Evolutionary conservation across 2,888 invertebrate genomes (phyloP).

Genomic region (Amphiduros pacificus): DNA sequence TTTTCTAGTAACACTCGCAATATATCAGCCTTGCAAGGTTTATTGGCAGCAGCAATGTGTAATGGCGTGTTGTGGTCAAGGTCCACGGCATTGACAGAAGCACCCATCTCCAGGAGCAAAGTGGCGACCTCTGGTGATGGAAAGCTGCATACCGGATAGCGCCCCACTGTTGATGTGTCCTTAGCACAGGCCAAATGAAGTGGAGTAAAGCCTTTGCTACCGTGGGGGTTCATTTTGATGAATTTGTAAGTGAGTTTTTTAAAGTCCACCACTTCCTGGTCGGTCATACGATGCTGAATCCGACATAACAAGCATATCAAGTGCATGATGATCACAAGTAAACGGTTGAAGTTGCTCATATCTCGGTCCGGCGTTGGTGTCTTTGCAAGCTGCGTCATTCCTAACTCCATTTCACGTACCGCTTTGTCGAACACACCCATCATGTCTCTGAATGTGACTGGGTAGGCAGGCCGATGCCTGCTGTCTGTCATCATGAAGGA

Average conservation of each 20-base stretch:
- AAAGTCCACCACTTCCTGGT: slow-evolving; percentile 62
- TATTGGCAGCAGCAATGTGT: slow-evolving; percentile 76
- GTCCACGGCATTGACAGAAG: slow-evolving; percentile 78
- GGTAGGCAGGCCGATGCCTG: slow-evolving; percentile 66
- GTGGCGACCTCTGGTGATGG: slow-evolving; percentile 75
- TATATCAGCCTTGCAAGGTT: slow-evolving; percentile 73
- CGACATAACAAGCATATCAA: slow-evolving; percentile 52
- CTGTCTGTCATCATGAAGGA: slow-evolving; percentile 84
- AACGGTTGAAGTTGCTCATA: slow-evolving; percentile 77
- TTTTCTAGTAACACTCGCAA: slow-evolving; percentile 74
- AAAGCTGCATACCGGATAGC: slow-evolving; percentile 73
- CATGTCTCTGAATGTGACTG: slow-evolving; percentile 80
- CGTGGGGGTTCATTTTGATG: slow-evolving; percentile 70
- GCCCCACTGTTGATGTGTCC: slow-evolving; percentile 71
- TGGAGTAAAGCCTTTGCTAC: slow-evolving; percentile 55
- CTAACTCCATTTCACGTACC: slow-evolving; percentile 63
- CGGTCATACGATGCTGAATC: slow-evolving; percentile 53
- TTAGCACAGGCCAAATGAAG: slow-evolving; percentile 81
- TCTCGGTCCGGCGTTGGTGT: slow-evolving; percentile 64
- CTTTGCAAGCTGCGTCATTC: slow-evolving; percentile 57
- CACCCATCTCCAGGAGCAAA: slow-evolving; percentile 73
- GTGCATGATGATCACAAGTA: slow-evolving; percentile 83
- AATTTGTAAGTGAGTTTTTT: slow-evolving; percentile 75
- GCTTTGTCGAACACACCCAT: slow-evolving; percentile 81
- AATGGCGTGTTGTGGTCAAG: slow-evolving; percentile 84